These are phyloP conservation scores for Leptopilina syphax DNA, from an alignment of 2,888 invertebrate genomes.

Conservation along the genomic window DNA sequence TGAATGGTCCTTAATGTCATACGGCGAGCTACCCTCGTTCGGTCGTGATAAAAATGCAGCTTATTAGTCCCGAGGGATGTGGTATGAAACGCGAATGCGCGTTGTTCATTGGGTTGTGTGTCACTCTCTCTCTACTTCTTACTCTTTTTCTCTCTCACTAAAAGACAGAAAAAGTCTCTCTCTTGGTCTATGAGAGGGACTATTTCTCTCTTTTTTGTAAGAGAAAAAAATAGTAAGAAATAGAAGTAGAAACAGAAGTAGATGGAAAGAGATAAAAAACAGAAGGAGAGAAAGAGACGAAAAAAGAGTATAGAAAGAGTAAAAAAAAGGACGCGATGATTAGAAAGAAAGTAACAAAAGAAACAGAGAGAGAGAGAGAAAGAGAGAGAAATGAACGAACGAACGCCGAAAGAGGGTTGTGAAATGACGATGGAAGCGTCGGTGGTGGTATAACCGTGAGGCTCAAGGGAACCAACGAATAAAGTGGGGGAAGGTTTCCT, in stretches of 20 bases:
- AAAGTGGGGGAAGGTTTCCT: constrained; percentile 63
- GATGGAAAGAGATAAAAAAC: constrained; percentile 6
- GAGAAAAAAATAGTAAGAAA: no score
- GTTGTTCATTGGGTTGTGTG: constrained; percentile 54
- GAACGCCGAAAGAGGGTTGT: constrained; percentile 22
- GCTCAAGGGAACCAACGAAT: constrained; percentile 34
- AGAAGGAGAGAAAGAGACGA: not conserved
- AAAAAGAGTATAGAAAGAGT: constrained; percentile 26
- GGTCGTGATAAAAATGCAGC: constrained; percentile 67
- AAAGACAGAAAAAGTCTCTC: no score
- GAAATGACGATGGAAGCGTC: constrained; percentile 17
- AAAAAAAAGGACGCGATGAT: constrained; percentile 15
- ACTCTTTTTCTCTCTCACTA: no score
- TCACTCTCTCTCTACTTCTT: constrained; percentile 41
- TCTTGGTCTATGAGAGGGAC: no score
- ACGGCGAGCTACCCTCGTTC: constrained; percentile 52
- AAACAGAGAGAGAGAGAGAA: constrained; percentile 45
- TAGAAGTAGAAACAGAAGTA: not conserved
- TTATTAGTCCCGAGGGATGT: constrained; percentile 64
- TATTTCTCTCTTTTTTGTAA: no score
- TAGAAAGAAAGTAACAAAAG: constrained; percentile 27
- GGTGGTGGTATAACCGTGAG: constrained; percentile 31
- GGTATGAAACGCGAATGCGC: constrained; percentile 52
- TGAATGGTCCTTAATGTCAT: constrained; percentile 45
- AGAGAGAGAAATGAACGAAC: constrained; percentile 43